A percentile compares a stretch with the other conserved stretches of the same genome.
Conservation (phyloP, 2,888 invertebrate genomes). For the Allygus modestus region DNA sequence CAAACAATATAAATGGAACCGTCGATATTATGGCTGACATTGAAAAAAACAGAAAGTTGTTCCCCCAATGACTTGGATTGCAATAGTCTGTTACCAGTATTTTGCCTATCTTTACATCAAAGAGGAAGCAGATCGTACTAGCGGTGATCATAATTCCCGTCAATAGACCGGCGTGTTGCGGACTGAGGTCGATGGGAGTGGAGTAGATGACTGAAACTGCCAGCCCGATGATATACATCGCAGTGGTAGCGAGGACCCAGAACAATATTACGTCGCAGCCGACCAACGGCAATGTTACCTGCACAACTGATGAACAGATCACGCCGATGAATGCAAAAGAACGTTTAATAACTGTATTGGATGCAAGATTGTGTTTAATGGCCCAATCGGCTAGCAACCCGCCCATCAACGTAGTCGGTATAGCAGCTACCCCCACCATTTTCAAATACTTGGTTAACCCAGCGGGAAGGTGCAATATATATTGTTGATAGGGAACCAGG, state of each 20-base stretch:
- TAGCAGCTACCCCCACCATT: background rate
- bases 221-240: no score
- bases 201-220: no score
- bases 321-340: no score
- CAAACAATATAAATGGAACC: background rate
- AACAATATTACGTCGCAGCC: no score
- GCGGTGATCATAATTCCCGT: no score
- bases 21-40: no score
- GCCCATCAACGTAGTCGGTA: background rate
- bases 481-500: background rate
- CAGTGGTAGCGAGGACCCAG: no score
- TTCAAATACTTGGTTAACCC: background rate
- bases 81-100: background rate
- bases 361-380: no score
- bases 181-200: constrained; percentile 2
- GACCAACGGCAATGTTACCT: background rate
- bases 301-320: background rate
- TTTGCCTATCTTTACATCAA: background rate
- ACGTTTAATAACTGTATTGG: no score
- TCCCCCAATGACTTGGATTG: background rate
- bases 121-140: background rate
- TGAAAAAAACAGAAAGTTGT: background rate
- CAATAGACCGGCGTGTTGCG: background rate
- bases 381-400: background rate
- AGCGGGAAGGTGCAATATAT: background rate